phyloP scores from a whole-genome alignment of 1,140 invertebrate species.

The Ceratosolen fusciceps region DNA sequence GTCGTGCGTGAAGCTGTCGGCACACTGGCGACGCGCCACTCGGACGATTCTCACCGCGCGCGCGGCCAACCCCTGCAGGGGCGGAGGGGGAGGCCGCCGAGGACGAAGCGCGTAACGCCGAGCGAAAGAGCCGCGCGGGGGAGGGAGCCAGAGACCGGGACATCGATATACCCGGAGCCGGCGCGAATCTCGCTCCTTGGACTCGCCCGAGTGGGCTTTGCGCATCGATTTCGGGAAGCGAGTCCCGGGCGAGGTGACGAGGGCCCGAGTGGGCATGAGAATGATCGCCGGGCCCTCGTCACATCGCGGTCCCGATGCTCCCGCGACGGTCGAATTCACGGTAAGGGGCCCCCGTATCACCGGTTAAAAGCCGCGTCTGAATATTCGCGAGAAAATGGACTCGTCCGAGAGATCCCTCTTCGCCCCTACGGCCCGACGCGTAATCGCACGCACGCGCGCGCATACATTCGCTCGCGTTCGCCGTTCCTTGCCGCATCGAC shows the following conservation, averaged over 20 bases:
- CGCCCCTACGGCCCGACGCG: too few relatives aligned
- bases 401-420: background rate
- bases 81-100: background rate
- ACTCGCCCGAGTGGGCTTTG: slow-evolving; percentile 59
- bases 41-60: slow-evolving; percentile 26
- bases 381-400: slow-evolving; percentile 6
- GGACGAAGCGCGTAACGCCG: background rate
- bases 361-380: background rate
- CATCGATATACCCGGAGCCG: background rate
- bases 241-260: background rate
- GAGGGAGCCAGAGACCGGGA: background rate
- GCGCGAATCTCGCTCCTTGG: slow-evolving; percentile 57
- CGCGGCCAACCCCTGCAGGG: slow-evolving; percentile 50
- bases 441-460: too few relatives aligned
- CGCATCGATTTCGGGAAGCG: background rate
- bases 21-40: slow-evolving; percentile 39
- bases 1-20: slow-evolving; percentile 39
- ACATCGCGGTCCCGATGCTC: background rate
- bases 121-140: too few relatives aligned
- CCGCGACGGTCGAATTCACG: too few relatives aligned
- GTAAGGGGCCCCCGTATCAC: background rate
- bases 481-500: too few relatives aligned
- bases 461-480: too few relatives aligned
- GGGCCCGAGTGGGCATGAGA: too few relatives aligned
- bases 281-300: too few relatives aligned